These are phyloP conservation scores for Ephydatia muelleri DNA, from an alignment of 37 sponge, comb jelly and placozoan species.

Conservation along the genomic window DNA sequence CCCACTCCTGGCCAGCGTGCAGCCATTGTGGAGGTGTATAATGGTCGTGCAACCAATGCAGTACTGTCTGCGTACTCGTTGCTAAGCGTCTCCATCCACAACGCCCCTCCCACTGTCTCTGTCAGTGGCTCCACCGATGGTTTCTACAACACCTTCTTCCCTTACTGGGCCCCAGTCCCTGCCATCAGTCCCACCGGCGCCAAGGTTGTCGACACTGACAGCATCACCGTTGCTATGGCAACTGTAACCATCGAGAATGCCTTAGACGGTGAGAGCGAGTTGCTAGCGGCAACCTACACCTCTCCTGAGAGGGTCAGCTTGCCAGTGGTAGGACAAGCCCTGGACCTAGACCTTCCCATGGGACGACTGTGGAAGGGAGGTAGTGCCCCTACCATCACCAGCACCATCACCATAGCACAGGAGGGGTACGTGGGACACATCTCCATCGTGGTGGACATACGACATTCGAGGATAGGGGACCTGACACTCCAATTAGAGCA, in stretches of 20 bases:
- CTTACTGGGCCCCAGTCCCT: slow-evolving; percentile 60
- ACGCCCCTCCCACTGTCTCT: slow-evolving; percentile 56
- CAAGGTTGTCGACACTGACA: slow-evolving; percentile 69
- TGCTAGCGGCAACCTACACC: slow-evolving; percentile 56
- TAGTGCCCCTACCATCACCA: slow-evolving; percentile 47
- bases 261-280: slow-evolving; percentile 55
- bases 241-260: slow-evolving; percentile 55
- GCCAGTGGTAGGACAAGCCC: slow-evolving; percentile 66
- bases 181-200: slow-evolving; percentile 47
- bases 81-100: slow-evolving; percentile 53
- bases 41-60: slow-evolving; percentile 48
- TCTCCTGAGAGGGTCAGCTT: slow-evolving; percentile 53
- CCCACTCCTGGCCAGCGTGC: slow-evolving; percentile 61
- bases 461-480: slow-evolving; percentile 92
- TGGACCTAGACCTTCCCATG: slow-evolving; percentile 54
- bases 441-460: slow-evolving; percentile 76
- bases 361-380: slow-evolving; percentile 44
- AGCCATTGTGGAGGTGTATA: slow-evolving; percentile 50
- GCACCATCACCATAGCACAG: slow-evolving; percentile 37
- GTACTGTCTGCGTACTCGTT: slow-evolving; percentile 13
- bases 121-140: slow-evolving; percentile 37
- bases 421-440: slow-evolving; percentile 69
- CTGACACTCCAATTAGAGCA: slow-evolving; percentile 83
- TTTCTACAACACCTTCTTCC: slow-evolving; percentile 60
- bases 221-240: slow-evolving; percentile 35